A percentile compares a stretch with the other conserved stretches of the same genome.
Evolutionary conservation across 2,113 vertebrate species (phyloP).

Genomic region (Sphyrna mokarran): DNA sequence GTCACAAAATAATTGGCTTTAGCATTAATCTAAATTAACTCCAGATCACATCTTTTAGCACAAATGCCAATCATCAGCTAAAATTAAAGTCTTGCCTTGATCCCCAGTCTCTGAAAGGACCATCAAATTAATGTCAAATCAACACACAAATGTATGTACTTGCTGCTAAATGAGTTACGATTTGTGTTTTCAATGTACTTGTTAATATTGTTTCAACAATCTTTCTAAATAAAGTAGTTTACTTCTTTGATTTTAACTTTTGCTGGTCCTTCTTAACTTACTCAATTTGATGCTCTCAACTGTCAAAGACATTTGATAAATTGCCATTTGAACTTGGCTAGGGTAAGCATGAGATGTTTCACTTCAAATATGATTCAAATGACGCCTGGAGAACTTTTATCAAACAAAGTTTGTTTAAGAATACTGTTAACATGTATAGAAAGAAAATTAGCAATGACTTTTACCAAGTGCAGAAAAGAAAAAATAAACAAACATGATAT

Average conservation of each 20-base stretch:
- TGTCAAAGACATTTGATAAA: neutral
- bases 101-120: neutral
- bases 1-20: conserved; percentile 25
- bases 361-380: too few species aligned
- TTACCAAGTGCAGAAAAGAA: too few species aligned
- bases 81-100: conserved; percentile 21
- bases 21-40: conserved; percentile 32
- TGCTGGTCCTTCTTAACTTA: neutral
- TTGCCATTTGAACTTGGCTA: too few species aligned
- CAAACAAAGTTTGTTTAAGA: too few species aligned
- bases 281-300: neutral
- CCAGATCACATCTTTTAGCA: conserved; percentile 25
- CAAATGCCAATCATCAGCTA: neutral
- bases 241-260: neutral
- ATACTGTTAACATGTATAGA: too few species aligned
- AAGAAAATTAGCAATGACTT: too few species aligned
- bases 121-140: conserved; percentile 14
- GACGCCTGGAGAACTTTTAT: too few species aligned
- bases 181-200: too few species aligned
- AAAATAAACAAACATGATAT: too few species aligned
- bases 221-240: neutral
- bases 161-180: neutral
- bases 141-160: neutral
- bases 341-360: too few species aligned
- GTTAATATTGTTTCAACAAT: neutral